Evolutionary conservation across 1,140 invertebrate species (phyloP).

Genomic region (Batillaria attramentaria): DNA sequence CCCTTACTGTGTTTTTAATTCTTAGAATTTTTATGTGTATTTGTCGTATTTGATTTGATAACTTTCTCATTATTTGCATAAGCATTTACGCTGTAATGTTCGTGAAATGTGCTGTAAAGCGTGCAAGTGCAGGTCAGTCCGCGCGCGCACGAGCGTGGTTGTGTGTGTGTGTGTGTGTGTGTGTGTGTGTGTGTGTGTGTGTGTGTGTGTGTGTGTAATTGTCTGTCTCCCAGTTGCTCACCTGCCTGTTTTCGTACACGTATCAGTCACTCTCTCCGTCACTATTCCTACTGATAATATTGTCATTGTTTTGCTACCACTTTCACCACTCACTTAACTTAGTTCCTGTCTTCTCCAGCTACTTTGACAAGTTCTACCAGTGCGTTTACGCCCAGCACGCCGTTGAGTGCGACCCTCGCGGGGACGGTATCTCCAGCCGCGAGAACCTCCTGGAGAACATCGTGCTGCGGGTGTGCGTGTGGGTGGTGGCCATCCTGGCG

Average conservation of each 20-base stretch:
- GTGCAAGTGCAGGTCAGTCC: no score
- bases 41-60: no score
- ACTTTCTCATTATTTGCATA: no score
- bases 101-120: no score
- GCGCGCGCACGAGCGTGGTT: no score
- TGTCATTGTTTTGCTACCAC: not conserved
- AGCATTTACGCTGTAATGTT: no score
- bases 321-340: not conserved
- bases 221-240: not conserved
- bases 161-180: not conserved
- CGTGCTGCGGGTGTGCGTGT: constrained; percentile 79
- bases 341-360: constrained; percentile 74
- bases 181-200: not conserved
- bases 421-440: constrained; percentile 82
- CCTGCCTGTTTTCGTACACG: not conserved
- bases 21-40: no score
- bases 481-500: constrained; percentile 82
- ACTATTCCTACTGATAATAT: not conserved
- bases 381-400: constrained; percentile 79
- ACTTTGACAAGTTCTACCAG: constrained; percentile 82
- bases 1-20: no score
- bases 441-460: constrained; percentile 78
- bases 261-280: not conserved
- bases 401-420: constrained; percentile 77
- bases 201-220: not conserved